phyloP scores from a whole-genome alignment of 2,113 vertebrate genomes.

The Thunnus maccoyii region DNA sequence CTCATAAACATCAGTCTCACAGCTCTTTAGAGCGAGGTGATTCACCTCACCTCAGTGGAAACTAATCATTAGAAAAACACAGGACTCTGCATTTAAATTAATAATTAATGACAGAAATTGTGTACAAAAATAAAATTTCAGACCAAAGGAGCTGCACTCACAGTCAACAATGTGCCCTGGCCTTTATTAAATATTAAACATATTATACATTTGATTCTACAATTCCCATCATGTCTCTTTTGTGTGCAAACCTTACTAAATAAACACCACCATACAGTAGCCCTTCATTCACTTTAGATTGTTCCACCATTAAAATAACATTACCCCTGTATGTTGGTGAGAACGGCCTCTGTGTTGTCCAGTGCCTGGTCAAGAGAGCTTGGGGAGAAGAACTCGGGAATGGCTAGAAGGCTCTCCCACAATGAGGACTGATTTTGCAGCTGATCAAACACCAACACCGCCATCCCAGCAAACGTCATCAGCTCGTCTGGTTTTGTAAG shows the following conservation, averaged over 20 bases:
- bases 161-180: background rate
- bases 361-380: conserved; percentile 54
- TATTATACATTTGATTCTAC: no score
- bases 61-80: background rate
- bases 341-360: conserved; percentile 24
- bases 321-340: conserved; percentile 74
- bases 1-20: background rate
- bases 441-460: conserved; percentile 58
- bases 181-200: background rate
- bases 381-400: conserved; percentile 71
- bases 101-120: background rate
- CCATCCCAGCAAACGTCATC: conserved; percentile 18
- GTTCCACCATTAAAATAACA: background rate
- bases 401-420: conserved; percentile 78
- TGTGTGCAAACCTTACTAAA: no score
- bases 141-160: no score
- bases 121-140: background rate
- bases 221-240: background rate
- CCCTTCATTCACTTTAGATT: background rate
- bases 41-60: background rate
- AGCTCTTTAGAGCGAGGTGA: background rate
- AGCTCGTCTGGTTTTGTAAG: conserved; percentile 60
- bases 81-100: background rate
- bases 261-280: background rate
- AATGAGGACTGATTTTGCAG: conserved; percentile 77